Percentiles rank a stretch among this genome's conserved stretches.
These are phyloP conservation scores for Drosophila pandora DNA, from an alignment of 1,140 invertebrate species.

Conservation along the genomic window DNA sequence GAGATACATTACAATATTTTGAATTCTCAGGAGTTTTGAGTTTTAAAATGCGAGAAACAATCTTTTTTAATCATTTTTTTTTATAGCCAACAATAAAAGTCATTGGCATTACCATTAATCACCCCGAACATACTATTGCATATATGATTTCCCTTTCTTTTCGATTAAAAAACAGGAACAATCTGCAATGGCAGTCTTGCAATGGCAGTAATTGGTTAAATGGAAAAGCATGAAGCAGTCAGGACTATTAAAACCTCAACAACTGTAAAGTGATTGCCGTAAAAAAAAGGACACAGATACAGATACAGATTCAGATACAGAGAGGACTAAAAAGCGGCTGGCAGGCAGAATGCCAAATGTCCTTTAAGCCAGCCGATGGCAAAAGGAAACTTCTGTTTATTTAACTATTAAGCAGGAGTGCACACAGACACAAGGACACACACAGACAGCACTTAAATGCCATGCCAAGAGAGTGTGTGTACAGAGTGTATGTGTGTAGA, in stretches of 20 bases:
- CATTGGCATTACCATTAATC: background rate
- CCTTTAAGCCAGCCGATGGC: slow-evolving; percentile 47
- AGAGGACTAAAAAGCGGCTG: slow-evolving; percentile 5
- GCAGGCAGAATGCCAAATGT: background rate
- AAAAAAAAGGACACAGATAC: background rate
- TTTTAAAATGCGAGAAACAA: no score
- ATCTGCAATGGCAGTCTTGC: background rate
- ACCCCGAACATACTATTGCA: background rate
- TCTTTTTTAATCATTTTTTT: no score
- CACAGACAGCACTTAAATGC: slow-evolving; percentile 36
- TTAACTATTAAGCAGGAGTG: slow-evolving; percentile 77
- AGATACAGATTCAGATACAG: background rate
- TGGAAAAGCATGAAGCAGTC: slow-evolving; percentile 15
- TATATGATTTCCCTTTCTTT: background rate
- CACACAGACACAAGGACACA: slow-evolving; percentile 49
- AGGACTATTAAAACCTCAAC: slow-evolving; percentile 20
- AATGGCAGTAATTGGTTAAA: slow-evolving; percentile 28
- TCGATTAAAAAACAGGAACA: background rate
- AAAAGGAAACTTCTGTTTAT: slow-evolving; percentile 76
- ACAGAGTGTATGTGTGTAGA: slow-evolving; percentile 1
- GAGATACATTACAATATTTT: background rate
- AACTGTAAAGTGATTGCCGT: slow-evolving; percentile 23
- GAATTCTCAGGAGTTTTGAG: no score
- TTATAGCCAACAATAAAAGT: background rate
- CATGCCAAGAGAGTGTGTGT: background rate